These are phyloP conservation scores for Perithous albicinctus DNA, from an alignment of 2,888 invertebrate genomes.

Conservation along the genomic window DNA sequence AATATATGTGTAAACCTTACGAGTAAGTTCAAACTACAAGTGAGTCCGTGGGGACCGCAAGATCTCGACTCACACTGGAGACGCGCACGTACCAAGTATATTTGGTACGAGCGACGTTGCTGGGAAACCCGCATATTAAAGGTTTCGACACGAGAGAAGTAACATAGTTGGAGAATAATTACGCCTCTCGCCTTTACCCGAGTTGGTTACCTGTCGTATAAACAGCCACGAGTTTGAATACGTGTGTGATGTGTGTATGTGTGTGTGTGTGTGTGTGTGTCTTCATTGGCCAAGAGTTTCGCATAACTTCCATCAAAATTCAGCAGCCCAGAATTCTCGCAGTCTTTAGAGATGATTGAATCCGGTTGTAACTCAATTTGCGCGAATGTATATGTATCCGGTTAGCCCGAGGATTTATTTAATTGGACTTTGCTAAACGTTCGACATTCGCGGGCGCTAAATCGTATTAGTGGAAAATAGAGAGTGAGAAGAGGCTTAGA, in stretches of 20 bases:
- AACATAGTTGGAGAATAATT: constrained; percentile 67
- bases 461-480: constrained; percentile 48
- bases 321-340: constrained; percentile 38
- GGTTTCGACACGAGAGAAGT: constrained; percentile 68
- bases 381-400: background rate
- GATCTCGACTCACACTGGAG: constrained; percentile 18
- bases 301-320: constrained; percentile 47
- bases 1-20: background rate
- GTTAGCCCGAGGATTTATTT: constrained; percentile 39
- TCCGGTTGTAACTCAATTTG: constrained; percentile 57
- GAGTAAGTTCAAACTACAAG: constrained; percentile 23
- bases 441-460: constrained; percentile 42
- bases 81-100: constrained; percentile 23
- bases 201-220: constrained; percentile 1
- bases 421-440: constrained; percentile 54
- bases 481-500: too few relatives aligned
- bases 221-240: background rate
- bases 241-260: constrained; percentile 10
- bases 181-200: constrained; percentile 58
- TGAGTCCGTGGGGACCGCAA: constrained; percentile 30
- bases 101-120: constrained; percentile 38
- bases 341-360: constrained; percentile 4
- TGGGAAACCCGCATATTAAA: constrained; percentile 68
- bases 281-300: constrained; percentile 53
- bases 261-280: constrained; percentile 19